Evolutionary conservation across 2,797 vertebrate genomes (phyloP).

Genomic region (Margarornis squamiger): DNA sequence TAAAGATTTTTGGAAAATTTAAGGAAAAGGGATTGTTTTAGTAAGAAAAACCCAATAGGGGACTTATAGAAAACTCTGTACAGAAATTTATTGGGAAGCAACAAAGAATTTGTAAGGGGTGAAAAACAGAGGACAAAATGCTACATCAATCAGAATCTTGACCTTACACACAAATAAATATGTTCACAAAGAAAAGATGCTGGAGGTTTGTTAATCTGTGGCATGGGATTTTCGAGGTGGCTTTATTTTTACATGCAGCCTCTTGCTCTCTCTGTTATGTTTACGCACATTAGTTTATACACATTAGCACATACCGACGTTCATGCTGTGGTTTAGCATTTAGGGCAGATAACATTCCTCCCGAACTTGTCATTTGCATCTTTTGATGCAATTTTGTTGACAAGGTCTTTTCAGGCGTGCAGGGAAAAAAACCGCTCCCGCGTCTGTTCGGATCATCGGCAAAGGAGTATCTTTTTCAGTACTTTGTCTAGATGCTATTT

Average conservation of each 20-base stretch:
- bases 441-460: not conserved
- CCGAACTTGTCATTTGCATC: not conserved
- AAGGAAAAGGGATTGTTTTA: not conserved
- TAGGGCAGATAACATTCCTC: constrained; percentile 5
- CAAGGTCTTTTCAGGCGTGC: constrained; percentile 15
- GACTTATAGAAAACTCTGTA: not conserved
- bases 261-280: not conserved
- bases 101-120: not conserved
- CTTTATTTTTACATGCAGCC: not conserved
- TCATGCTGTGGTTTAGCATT: not conserved
- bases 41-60: not conserved
- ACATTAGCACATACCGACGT: not conserved
- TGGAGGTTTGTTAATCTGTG: not conserved
- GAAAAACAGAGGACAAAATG: not conserved
- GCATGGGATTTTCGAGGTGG: not conserved
- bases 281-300: not conserved
- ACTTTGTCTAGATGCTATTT: constrained; percentile 24
- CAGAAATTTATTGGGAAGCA: not conserved
- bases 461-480: constrained; percentile 14
- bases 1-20: not conserved
- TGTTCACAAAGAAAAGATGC: not conserved
- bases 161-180: not conserved
- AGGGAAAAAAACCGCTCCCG: not conserved
- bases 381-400: constrained; percentile 35
- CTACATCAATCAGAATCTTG: not conserved